A percentile compares a stretch with the other conserved stretches of the same genome.
phyloP scores from a whole-genome alignment of 2,113 vertebrate species.

The Menura novaehollandiae region DNA sequence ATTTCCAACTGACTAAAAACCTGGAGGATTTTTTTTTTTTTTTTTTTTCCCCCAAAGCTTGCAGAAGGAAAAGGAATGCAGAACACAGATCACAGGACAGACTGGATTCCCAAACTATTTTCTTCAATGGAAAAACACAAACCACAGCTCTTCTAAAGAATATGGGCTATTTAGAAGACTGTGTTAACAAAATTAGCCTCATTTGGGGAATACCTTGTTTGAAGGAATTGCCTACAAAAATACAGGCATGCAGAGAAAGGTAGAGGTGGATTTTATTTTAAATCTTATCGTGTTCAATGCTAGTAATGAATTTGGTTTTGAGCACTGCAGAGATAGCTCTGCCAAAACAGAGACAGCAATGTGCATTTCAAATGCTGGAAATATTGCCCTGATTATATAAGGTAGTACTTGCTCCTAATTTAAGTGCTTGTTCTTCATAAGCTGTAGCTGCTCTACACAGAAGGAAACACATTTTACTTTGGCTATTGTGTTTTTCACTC shows the following conservation, averaged over 20 bases:
- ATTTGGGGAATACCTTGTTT: neutral
- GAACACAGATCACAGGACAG: neutral
- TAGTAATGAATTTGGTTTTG: neutral
- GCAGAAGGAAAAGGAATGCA: neutral
- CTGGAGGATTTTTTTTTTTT: neutral
- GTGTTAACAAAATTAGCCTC: neutral
- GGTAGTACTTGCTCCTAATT: neutral
- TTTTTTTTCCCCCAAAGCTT: neutral
- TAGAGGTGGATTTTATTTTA: neutral
- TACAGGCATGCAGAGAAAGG: neutral
- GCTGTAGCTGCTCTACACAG: neutral
- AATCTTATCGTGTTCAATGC: accelerated
- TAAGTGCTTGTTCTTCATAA: neutral
- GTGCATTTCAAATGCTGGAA: neutral
- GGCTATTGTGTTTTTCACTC: neutral
- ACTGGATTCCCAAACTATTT: neutral
- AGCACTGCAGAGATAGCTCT: neutral
- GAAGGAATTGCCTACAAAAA: neutral
- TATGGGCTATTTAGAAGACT: neutral
- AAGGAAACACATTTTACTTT: neutral
- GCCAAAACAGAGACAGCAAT: neutral
- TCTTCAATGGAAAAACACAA: neutral
- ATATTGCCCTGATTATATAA: neutral
- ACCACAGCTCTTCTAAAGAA: neutral
- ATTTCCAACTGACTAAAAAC: neutral